Evolutionary conservation across 2,113 vertebrate genomes (phyloP).

Genomic region (Prunella himalayana): DNA sequence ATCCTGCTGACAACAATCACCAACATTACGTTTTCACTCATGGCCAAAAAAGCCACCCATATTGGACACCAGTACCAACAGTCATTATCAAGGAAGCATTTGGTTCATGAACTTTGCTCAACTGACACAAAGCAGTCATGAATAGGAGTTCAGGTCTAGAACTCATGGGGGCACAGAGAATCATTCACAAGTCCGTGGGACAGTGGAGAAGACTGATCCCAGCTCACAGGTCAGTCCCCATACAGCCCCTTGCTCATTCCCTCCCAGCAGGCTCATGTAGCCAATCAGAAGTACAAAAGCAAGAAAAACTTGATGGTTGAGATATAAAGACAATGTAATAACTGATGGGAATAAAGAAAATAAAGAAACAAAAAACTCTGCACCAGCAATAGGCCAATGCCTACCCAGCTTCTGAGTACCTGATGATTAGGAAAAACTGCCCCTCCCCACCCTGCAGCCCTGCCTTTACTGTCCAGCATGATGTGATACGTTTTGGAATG

Average conservation of each 20-base stretch:
- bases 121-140: background rate
- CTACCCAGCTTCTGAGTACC: background rate
- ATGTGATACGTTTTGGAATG: fast-evolving
- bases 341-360: fast-evolving
- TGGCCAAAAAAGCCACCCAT: fast-evolving
- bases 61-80: background rate
- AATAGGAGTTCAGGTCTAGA: background rate
- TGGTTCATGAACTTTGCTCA: background rate
- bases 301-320: background rate
- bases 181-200: background rate
- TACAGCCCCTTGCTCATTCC: background rate
- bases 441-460: background rate
- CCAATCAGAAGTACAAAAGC: background rate
- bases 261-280: fast-evolving
- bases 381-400: background rate
- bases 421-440: background rate
- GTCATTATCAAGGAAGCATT: background rate
- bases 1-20: background rate
- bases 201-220: background rate
- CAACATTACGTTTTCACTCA: fast-evolving
- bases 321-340: background rate
- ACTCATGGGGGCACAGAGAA: background rate
- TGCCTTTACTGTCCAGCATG: background rate
- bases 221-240: background rate
- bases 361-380: background rate